phyloP scores from a whole-genome alignment of 2,797 vertebrate species.

The Lutjanus argentimaculatus region DNA sequence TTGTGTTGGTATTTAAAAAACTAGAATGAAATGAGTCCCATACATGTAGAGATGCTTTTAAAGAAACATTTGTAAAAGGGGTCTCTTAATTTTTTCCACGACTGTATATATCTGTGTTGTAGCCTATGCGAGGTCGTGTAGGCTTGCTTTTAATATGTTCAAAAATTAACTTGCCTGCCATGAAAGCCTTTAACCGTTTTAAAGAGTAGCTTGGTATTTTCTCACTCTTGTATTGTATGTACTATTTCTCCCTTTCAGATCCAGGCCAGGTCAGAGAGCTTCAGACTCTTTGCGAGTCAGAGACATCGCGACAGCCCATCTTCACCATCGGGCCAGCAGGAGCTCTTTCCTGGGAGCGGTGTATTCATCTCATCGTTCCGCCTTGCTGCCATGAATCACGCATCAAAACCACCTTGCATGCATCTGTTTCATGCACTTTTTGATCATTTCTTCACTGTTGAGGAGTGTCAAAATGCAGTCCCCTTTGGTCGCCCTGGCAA shows the following conservation, averaged over 20 bases:
- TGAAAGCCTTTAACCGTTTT: conserved; percentile 14
- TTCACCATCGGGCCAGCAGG: conserved; percentile 24
- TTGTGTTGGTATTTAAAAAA: too few relatives aligned
- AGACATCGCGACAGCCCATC: too few relatives aligned
- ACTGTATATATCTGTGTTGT: too few relatives aligned
- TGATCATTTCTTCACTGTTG: conserved; percentile 17
- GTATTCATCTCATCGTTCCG: conserved; percentile 27
- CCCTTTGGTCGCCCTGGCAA: conserved; percentile 30
- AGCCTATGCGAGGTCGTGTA: background rate
- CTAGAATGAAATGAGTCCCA: too few relatives aligned
- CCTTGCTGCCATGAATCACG: conserved; percentile 43
- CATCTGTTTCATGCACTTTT: conserved; percentile 40
- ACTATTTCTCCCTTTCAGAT: conserved; percentile 26
- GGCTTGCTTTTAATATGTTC: conserved; percentile 14
- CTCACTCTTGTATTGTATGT: conserved; percentile 24
- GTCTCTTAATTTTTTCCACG: too few relatives aligned
- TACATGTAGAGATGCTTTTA: too few relatives aligned
- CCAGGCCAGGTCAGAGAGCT: conserved; percentile 44
- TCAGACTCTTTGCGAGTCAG: conserved; percentile 18
- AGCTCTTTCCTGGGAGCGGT: conserved; percentile 34
- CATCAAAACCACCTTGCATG: conserved; percentile 18
- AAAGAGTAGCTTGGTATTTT: conserved; percentile 13
- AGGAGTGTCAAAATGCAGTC: conserved; percentile 33
- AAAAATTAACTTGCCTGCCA: conserved; percentile 15
- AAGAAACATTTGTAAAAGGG: too few relatives aligned